Conservation (phyloP, 2,888 invertebrate species). For the Caenorhabditis angaria region DNA sequence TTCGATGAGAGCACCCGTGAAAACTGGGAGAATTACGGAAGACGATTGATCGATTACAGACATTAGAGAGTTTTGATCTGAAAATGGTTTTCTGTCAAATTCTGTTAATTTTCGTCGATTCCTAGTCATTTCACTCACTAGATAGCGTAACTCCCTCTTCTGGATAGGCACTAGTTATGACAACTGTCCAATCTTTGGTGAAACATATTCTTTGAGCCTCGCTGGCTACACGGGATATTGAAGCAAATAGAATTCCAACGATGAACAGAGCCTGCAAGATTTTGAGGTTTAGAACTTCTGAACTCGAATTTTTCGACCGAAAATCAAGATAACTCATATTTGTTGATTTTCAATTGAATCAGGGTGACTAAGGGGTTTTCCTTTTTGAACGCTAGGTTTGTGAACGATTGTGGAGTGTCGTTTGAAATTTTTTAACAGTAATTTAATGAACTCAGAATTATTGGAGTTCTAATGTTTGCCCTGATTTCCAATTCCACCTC, state of each 20-base stretch:
- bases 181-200: constrained; percentile 68
- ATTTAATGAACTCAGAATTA: not conserved
- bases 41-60: constrained; percentile 58
- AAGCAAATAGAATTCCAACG: constrained; percentile 36
- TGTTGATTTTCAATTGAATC: no score
- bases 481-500: not conserved
- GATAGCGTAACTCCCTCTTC: constrained; percentile 11
- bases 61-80: constrained; percentile 59
- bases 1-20: constrained; percentile 52
- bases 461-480: not conserved
- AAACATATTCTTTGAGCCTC: constrained; percentile 66
- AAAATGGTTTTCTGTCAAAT: constrained; percentile 21
- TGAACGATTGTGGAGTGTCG: no score
- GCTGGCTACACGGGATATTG: constrained; percentile 53
- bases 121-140: not conserved
- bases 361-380: no score
- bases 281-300: no score
- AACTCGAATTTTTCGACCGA: no score
- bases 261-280: constrained; percentile 31
- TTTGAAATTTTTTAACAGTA: no score
- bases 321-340: no score
- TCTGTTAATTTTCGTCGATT: not conserved
- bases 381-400: no score
- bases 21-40: constrained; percentile 51
- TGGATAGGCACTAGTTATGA: constrained; percentile 41